Evolutionary conservation across 2,888 invertebrate species (phyloP).

Genomic region (Drosophila demipolita): DNA sequence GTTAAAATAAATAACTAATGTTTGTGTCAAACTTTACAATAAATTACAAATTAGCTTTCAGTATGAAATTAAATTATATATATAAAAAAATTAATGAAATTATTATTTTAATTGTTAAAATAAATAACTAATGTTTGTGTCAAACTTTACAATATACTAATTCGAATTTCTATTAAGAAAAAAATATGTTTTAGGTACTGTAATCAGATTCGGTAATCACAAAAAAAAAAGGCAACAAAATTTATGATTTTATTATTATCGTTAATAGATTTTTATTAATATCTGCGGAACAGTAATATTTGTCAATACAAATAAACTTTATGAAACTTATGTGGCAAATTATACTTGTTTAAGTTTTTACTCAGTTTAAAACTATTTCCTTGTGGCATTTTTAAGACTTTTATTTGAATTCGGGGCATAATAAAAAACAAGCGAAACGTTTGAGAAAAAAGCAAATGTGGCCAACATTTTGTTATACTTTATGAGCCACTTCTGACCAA

Average conservation of each 20-base stretch:
- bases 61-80: neutral
- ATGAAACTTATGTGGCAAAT: neutral
- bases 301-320: neutral
- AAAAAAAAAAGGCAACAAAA: neutral
- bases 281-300: neutral
- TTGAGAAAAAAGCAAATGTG: slow-evolving; percentile 6
- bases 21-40: neutral
- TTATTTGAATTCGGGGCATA: neutral
- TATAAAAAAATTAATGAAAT: neutral
- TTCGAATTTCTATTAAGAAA: too few species aligned
- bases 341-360: neutral
- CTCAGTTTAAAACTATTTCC: neutral
- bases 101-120: neutral
- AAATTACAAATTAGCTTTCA: neutral
- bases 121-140: neutral
- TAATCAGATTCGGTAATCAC: neutral
- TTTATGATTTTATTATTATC: neutral
- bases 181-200: too few species aligned
- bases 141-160: too few species aligned
- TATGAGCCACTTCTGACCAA: slow-evolving; percentile 60
- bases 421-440: neutral
- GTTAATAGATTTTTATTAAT: neutral
- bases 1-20: neutral
- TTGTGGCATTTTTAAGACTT: neutral
- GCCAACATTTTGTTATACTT: slow-evolving; percentile 49